These are phyloP conservation scores for Aegotheles bennettii DNA, from an alignment of 2,113 vertebrate species.

Conservation along the genomic window DNA sequence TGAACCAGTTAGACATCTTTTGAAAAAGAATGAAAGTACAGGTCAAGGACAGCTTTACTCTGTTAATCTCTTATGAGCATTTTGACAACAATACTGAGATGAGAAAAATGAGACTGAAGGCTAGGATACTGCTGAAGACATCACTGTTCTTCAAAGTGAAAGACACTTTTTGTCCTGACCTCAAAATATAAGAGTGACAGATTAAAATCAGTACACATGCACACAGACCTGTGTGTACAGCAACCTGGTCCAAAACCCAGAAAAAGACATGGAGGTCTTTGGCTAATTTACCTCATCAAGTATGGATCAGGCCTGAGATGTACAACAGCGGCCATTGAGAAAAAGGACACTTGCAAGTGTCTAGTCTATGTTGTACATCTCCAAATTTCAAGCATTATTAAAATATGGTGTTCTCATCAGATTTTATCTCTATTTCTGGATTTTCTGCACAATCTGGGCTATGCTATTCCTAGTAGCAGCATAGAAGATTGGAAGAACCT, in stretches of 20 bases:
- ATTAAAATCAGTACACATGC: neutral
- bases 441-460: neutral
- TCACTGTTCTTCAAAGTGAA: neutral
- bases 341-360: neutral
- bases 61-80: neutral
- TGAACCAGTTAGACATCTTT: neutral
- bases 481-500: neutral
- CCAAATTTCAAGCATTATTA: neutral
- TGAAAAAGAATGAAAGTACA: neutral
- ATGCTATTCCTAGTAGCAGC: neutral
- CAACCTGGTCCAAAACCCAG: neutral
- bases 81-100: neutral
- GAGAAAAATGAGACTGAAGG: neutral
- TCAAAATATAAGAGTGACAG: neutral
- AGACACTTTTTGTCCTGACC: neutral
- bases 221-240: neutral
- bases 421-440: neutral
- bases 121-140: neutral
- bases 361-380: accelerated
- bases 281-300: neutral
- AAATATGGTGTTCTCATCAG: neutral
- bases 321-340: accelerated
- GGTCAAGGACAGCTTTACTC: neutral
- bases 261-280: neutral
- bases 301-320: neutral